Conservation (phyloP, 2,113 vertebrate species). For the Psilopogon haemacephalus region DNA sequence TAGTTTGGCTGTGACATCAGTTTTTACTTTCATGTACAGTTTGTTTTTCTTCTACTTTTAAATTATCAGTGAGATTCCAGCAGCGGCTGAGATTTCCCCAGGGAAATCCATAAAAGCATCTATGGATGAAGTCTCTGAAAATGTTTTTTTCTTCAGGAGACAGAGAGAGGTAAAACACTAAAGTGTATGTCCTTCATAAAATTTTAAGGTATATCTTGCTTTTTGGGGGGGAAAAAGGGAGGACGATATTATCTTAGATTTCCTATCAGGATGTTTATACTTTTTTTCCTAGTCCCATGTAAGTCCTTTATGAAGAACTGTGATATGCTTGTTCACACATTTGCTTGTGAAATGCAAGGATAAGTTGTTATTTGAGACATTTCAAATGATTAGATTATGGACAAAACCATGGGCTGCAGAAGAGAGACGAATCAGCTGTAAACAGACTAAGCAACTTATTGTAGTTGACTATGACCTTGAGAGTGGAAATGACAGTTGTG, state of each 20-base stretch:
- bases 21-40: neutral
- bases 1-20: neutral
- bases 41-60: neutral
- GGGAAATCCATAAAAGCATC: neutral
- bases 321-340: neutral
- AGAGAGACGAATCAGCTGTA: neutral
- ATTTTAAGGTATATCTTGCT: neutral
- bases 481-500: neutral
- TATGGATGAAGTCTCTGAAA: neutral
- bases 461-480: neutral
- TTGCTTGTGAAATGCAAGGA: neutral
- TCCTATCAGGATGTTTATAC: neutral
- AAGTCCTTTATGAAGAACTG: neutral
- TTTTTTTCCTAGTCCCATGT: neutral
- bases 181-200: neutral
- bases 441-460: neutral
- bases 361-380: neutral
- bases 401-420: neutral
- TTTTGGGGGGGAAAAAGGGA: neutral
- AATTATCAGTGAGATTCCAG: neutral
- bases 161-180: neutral
- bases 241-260: neutral
- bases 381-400: neutral
- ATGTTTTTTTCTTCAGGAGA: neutral
- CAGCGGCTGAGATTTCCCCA: neutral